phyloP scores from a whole-genome alignment of 2,797 vertebrate species.

The Arctocebus calabarensis region DNA sequence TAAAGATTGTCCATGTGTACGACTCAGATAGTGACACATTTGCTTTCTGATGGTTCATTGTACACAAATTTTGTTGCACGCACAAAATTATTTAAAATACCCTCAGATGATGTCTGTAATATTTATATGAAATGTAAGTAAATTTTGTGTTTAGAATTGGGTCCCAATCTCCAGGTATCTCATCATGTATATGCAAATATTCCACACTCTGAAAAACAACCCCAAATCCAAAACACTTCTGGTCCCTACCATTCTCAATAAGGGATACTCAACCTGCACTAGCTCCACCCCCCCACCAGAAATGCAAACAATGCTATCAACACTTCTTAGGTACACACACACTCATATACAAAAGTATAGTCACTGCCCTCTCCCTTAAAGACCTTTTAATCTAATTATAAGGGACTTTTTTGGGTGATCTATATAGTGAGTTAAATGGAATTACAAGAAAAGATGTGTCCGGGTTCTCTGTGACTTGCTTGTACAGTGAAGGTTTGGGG shows the following conservation, averaged over 20 bases:
- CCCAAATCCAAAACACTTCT: neutral
- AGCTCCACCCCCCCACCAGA: neutral
- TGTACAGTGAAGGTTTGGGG: neutral
- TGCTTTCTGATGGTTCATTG: neutral
- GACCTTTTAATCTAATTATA: neutral
- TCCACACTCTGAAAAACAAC: neutral
- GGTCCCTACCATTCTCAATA: neutral
- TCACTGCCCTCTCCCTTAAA: neutral
- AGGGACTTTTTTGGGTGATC: neutral
- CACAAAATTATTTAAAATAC: neutral
- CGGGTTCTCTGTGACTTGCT: neutral
- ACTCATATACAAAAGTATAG: neutral
- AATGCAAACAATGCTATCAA: neutral
- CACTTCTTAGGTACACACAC: neutral
- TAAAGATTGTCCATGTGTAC: neutral
- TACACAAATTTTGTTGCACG: neutral
- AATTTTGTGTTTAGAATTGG: neutral
- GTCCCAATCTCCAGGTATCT: neutral
- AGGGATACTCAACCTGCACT: neutral
- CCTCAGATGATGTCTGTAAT: neutral
- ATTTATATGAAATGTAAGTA: neutral
- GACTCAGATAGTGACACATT: neutral
- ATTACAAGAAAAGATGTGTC: neutral
- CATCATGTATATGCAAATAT: neutral
- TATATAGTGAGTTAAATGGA: neutral